These are phyloP conservation scores for Arizona elegans DNA, from an alignment of 2,113 vertebrate genomes.

Conservation along the genomic window DNA sequence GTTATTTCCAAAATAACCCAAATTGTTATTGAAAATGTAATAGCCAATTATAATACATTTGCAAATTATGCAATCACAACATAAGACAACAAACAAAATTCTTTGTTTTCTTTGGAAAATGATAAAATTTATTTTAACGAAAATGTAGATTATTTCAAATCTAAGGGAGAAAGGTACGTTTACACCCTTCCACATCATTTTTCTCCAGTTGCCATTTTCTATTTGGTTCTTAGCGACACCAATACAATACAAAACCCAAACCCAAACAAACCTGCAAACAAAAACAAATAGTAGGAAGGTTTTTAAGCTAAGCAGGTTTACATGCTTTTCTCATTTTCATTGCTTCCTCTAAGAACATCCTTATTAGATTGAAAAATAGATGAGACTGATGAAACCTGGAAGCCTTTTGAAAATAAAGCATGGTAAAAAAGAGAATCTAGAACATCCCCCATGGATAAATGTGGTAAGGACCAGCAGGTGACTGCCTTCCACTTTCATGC, in stretches of 20 bases:
- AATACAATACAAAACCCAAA: not conserved
- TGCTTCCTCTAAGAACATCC: conserved; percentile 19
- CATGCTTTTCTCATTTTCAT: not conserved
- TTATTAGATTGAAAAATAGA: conserved; percentile 34
- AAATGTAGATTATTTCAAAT: not conserved
- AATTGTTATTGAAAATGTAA: conserved; percentile 55
- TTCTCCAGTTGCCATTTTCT: not conserved
- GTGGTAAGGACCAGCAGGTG: not conserved
- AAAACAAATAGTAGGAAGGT: not conserved
- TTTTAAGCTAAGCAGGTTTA: conserved; percentile 38
- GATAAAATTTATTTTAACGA: conserved; percentile 35
- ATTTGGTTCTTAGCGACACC: not conserved
- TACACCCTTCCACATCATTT: not conserved
- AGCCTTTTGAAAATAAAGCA: not conserved
- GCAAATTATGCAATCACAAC: conserved; percentile 17
- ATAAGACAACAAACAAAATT: conserved; percentile 53
- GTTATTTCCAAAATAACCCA: conserved; percentile 17
- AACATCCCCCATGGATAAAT: not conserved
- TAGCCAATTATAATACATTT: conserved; percentile 36
- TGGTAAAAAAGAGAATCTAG: not conserved
- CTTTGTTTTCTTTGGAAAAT: conserved; percentile 42
- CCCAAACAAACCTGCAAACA: not conserved
- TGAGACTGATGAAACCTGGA: conserved; percentile 29
- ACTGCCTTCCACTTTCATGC: not conserved
- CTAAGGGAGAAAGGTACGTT: not conserved